Evolutionary conservation across 2,888 invertebrate species (phyloP).

Genomic region (Aproaerema taeniolella): DNA sequence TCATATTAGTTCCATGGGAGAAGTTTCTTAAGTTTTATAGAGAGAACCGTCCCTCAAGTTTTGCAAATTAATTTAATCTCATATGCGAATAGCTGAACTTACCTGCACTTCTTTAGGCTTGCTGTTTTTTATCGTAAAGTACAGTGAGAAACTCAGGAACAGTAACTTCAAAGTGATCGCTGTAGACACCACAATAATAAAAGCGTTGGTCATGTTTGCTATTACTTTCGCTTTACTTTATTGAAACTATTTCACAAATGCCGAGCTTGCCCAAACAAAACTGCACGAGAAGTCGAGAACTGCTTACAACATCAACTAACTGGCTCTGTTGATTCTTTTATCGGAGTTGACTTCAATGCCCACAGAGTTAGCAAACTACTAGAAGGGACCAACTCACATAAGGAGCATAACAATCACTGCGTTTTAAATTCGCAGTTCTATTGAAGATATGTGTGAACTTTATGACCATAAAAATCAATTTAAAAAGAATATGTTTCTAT

Average conservation of each 20-base stretch:
- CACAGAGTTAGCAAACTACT: slow-evolving; percentile 24
- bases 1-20: too few relatives aligned
- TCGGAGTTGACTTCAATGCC: slow-evolving; percentile 40
- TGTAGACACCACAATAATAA: slow-evolving; percentile 60
- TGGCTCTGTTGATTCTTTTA: slow-evolving; percentile 50
- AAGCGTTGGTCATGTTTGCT: slow-evolving; percentile 47
- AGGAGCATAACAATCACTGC: too few relatives aligned
- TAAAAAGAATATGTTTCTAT: too few relatives aligned
- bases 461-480: too few relatives aligned
- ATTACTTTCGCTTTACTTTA: slow-evolving; percentile 5
- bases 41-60: too few relatives aligned
- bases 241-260: slow-evolving; percentile 6
- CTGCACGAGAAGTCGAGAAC: slow-evolving; percentile 42
- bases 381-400: slow-evolving; percentile 33
- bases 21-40: too few relatives aligned
- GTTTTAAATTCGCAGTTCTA: too few relatives aligned
- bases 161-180: slow-evolving; percentile 59
- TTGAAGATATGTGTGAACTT: too few relatives aligned
- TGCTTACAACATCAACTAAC: slow-evolving; percentile 34
- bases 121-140: slow-evolving; percentile 48
- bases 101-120: slow-evolving; percentile 34
- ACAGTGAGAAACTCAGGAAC: slow-evolving; percentile 62
- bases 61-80: too few relatives aligned
- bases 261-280: slow-evolving; percentile 36
- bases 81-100: too few relatives aligned